These are phyloP conservation scores for Drosophila ogumai DNA, from an alignment of 1,140 invertebrate species.

Conservation along the genomic window DNA sequence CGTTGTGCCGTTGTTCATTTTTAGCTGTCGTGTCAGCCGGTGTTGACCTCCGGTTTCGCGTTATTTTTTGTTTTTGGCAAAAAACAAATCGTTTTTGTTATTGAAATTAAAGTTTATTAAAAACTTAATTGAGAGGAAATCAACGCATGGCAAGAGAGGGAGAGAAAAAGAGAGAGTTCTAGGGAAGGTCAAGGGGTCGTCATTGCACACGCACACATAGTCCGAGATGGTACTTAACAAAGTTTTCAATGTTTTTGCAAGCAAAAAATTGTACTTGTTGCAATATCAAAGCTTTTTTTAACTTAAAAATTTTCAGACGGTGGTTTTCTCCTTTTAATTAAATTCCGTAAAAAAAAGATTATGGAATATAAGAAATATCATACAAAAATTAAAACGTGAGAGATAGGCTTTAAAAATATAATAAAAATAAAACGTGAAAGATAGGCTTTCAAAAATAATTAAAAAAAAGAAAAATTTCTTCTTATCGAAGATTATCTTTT, in stretches of 20 bases:
- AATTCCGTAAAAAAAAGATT: background rate
- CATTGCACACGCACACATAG: slow-evolving; percentile 10
- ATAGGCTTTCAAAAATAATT: background rate
- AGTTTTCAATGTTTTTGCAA: background rate
- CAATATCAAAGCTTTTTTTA: background rate
- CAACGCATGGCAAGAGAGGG: slow-evolving; percentile 29
- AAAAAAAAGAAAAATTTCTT: background rate
- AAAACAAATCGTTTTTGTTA: slow-evolving; percentile 59
- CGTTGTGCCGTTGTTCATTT: slow-evolving; percentile 40
- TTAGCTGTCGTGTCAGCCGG: slow-evolving; percentile 73
- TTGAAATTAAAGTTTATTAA: slow-evolving; percentile 76
- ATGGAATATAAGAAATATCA: background rate
- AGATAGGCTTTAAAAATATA: background rate
- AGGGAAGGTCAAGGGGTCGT: slow-evolving; percentile 23
- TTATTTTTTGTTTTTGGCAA: slow-evolving; percentile 37
- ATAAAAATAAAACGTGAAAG: background rate
- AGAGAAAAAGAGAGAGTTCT: slow-evolving; percentile 7
- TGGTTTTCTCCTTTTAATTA: background rate
- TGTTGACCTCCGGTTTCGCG: slow-evolving; percentile 29
- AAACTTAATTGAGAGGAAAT: slow-evolving; percentile 68
- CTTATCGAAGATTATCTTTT: too few relatives aligned
- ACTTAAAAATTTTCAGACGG: background rate
- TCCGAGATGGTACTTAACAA: background rate
- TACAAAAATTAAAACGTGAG: background rate
- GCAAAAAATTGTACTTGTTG: background rate